A percentile compares a stretch with the other conserved stretches of the same genome.
Conservation (phyloP, 2,888 invertebrate genomes). For the Cantharis lateralis region DNA sequence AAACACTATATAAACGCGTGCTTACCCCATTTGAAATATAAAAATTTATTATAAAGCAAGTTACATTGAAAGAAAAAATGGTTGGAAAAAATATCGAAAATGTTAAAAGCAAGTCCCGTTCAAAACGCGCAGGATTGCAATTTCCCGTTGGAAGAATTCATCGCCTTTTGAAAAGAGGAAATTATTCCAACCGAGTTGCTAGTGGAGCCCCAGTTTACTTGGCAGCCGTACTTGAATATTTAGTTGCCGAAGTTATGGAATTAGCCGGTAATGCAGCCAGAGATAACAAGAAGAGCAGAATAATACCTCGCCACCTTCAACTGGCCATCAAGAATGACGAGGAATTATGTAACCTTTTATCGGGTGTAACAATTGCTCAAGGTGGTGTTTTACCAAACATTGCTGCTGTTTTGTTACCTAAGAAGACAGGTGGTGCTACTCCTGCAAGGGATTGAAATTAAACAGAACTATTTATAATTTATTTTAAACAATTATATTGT, state of each 20-base stretch:
- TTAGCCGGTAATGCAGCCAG: conserved; percentile 10
- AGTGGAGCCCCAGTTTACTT: conserved; percentile 4
- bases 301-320: conserved; percentile 6
- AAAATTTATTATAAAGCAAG: background rate
- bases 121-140: conserved; percentile 62
- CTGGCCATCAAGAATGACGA: conserved; percentile 2
- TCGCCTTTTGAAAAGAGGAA: conserved; percentile 64
- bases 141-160: conserved; percentile 67
- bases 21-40: background rate
- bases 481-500: no score
- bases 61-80: background rate
- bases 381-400: background rate
- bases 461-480: no score
- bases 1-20: background rate
- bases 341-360: background rate
- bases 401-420: background rate
- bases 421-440: background rate
- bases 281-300: conserved; percentile 8
- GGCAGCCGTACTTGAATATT: conserved; percentile 14
- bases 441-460: background rate
- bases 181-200: conserved; percentile 40
- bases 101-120: conserved; percentile 54
- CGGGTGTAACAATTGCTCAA: background rate
- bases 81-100: conserved; percentile 40
- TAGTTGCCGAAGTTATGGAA: conserved; percentile 15